Base-by-base conservation (phyloP, 1,140 invertebrate genomes). In the Lepidostoma basale region DNA sequence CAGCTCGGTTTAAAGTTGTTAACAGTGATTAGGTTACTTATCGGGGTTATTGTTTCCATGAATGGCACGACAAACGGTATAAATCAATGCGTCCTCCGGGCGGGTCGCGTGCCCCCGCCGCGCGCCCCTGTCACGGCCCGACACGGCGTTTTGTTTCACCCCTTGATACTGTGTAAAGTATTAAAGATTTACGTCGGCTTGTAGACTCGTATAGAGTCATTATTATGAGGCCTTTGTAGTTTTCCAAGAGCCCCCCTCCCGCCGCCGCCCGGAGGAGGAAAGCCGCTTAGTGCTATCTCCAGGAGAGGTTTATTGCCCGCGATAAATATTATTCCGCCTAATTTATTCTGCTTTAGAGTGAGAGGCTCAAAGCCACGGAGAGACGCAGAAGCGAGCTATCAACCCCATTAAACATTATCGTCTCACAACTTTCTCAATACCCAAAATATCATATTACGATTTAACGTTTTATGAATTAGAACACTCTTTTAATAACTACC, bases 131-230 rank as follows among this genome's bases (percentile, higher is more conserved):
- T 36, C 44, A 23, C 42, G 59, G 59, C 0, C 56, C 59, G 42
- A 45, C 59, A 52, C 62, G 30, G 62, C 33, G 30, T 64, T 64
- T 64, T 39, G 62, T 52, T n/a, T 64, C 62, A 49, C 45, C 62
- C 62, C 58, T 52, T 16, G 26, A 23, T 67, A 67, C 56, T 56
- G 36, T 59, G 65, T 60, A 67, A 67, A 67, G 65, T 68, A 68
- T 68, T 68, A 68, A 68, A 68, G 67, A 68, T 68, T 68, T 68
- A 68, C 58, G 67, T 62, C 59, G 67, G 65, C 67, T 62, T 54
- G 58, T 58, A 39, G 44, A 44, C 59, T 20, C 28, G 58, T 56
- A 62, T 62, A 62, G 54, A 68, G 67, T 68, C 67, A 68, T 68
- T 68, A 68, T 62, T 44, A 62, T 42, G 59, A 62, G 56, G 54